Evolutionary conservation across 2,888 invertebrate genomes (phyloP).

Genomic region (Neoscelio sp.): DNA sequence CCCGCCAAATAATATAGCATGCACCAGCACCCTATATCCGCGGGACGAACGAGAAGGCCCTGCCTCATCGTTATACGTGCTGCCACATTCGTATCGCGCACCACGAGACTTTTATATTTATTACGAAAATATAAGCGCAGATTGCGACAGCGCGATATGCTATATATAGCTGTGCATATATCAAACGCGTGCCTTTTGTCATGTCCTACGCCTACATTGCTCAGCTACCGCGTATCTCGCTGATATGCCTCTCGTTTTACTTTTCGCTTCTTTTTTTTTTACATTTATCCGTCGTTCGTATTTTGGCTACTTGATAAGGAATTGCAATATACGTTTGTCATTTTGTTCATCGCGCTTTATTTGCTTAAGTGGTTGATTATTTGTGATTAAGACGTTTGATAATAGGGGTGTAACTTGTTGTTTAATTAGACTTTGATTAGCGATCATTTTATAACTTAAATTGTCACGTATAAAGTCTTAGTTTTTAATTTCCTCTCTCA

Average conservation of each 20-base stretch:
- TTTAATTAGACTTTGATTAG: no score
- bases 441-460: no score
- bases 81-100: conserved; percentile 53
- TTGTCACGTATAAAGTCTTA: no score
- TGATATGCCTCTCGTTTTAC: conserved; percentile 73
- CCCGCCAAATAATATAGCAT: conserved; percentile 81
- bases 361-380: not conserved
- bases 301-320: conserved; percentile 13
- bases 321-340: conserved; percentile 2
- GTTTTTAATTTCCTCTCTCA: no score
- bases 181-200: conserved; percentile 76
- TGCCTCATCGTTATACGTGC: conserved; percentile 50
- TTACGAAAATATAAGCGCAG: conserved; percentile 78
- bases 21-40: conserved; percentile 76
- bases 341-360: conserved; percentile 2
- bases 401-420: no score
- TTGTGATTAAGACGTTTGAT: not conserved
- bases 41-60: conserved; percentile 36
- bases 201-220: conserved; percentile 62
- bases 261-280: conserved; percentile 14
- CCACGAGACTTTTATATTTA: conserved; percentile 80
- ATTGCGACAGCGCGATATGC: conserved; percentile 71
- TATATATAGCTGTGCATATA: conserved; percentile 72
- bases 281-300: not conserved
- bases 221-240: conserved; percentile 38